Base-by-base conservation (phyloP, 2,797 vertebrate genomes). In the Enteromius trimaculatus region DNA sequence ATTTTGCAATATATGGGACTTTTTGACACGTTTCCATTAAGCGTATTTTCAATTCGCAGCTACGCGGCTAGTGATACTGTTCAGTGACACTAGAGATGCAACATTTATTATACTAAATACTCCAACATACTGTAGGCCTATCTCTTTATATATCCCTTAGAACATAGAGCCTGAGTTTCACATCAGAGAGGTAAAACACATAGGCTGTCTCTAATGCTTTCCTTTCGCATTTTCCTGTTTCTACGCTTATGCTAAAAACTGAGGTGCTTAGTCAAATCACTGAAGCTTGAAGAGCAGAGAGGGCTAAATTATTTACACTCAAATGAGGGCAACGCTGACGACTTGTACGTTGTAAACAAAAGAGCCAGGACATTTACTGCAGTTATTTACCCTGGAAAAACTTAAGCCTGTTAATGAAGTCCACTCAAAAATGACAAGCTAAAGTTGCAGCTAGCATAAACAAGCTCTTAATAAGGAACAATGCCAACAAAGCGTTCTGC, bases 221-320 rank as follows among this genome's bases (percentile, higher is more conserved):
- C 1, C 51, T 58, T 83, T 69, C 6, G 5, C 53, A 62, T 77
- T 77, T 71, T 75, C 78, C 37, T 29, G 19, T 66, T 42, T 82
- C 16, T 65, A 65, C 6, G 3, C 47, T 58, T 31, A 49, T 76
- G 72, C 34, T 70, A 62, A 78, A 77, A 71, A 31, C 51, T 88
- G 89, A 89, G 89, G 74, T 86, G 89, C 89, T 91, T 90, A 86
- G 88, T 87, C 85, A 90, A 90, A 90, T 88, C 86, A 85, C 90
- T 90, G 91, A 88, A 85, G 85, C 85, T 26, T 79, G 84, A 84
- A 88, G 88, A 88, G 89, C 87, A 86, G 89, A 90, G 42, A 71
- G 66, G 66, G 65, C 82, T 87, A 90, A 90, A 92, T 88, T 86
- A 88, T 90, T 90, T 91, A 88, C 86, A 84, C 85, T n/a, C 44